These are phyloP conservation scores for Chloropsis cyanopogon DNA, from an alignment of 2,113 vertebrate genomes.

Conservation along the genomic window DNA sequence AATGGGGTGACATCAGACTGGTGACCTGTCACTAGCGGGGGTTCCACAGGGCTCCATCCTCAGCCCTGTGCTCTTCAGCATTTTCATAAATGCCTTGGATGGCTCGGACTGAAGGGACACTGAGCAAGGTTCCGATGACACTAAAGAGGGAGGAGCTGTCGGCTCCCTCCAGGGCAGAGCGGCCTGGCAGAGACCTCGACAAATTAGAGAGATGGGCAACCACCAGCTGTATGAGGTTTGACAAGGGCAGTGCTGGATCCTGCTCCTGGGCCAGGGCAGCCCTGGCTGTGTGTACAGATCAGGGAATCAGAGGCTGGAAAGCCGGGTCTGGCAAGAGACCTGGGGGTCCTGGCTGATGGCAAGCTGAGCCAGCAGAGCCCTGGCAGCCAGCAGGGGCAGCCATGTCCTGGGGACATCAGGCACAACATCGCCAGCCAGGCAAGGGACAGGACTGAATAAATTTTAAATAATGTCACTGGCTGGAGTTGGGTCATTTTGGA, in stretches of 20 bases:
- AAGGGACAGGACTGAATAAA: not conserved
- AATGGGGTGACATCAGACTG: not conserved
- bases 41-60: not conserved
- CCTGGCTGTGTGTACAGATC: not conserved
- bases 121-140: accelerated
- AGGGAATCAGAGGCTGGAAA: not conserved
- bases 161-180: not conserved
- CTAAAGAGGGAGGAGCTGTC: not conserved
- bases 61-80: not conserved
- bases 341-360: not conserved
- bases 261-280: too few species aligned
- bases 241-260: not conserved
- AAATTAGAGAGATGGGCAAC: not conserved
- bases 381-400: not conserved
- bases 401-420: not conserved
- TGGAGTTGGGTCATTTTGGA: not conserved
- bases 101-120: too few species aligned
- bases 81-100: not conserved
- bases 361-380: not conserved
- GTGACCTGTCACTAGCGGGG: not conserved
- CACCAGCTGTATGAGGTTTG: not conserved
- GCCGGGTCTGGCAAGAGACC: too few species aligned
- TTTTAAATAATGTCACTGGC: not conserved
- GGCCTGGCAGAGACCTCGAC: not conserved
- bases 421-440: accelerated